Evolutionary conservation across 2,797 vertebrate genomes (phyloP), one percentile per base, ranked within the genome.

Genomic region (Podarcis lilfordi): DNA sequence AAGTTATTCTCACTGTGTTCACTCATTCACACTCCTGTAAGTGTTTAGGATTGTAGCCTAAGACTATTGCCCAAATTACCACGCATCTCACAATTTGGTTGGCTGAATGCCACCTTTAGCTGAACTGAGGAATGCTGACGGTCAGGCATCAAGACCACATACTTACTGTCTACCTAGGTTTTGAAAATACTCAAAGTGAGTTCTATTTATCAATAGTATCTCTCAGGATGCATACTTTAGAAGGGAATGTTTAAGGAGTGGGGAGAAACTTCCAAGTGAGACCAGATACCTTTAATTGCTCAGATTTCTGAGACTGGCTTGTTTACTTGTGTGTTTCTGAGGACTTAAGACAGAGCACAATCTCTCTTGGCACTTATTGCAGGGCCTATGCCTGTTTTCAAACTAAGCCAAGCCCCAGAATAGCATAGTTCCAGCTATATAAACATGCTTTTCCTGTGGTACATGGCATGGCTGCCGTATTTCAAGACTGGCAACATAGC

Each of bases 271-370:
- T 8, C 55, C 43, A 69, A 82, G 13, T 43, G 17, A 45, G 75
- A 50, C 17, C 40, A 64, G n/a, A 45, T 23, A 90, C n/a, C 35
- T 86, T 72, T 75, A 72, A 68, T 75, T 74, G 43, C 27, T 89
- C 61, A 59, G 1, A 68, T 90, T 91, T n/a, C 40, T 59, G 68
- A 32, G 66, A 32, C 64, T 88, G 77, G 7, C 45, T 93, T 85
- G n/a, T 80, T 61, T 85, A 68, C 50, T 50, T 82, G 6, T 78
- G 2, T 93, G n/a, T 32, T 90, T 91, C 23, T 86, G 13, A 37
- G 55, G 64, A 45, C 32, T 92, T 59, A 64, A 76, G 80, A 89
- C 86, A 81, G 32, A 40, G 0, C 50, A 68, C 81, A 29, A 78
- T 29, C 75, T 15, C 1, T 27, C 17, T 66, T 89, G 64, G 35